A percentile compares a stretch with the other conserved stretches of the same genome.
phyloP scores from a whole-genome alignment of 2,888 invertebrate genomes.

The Tolmerus cingulatus region DNA sequence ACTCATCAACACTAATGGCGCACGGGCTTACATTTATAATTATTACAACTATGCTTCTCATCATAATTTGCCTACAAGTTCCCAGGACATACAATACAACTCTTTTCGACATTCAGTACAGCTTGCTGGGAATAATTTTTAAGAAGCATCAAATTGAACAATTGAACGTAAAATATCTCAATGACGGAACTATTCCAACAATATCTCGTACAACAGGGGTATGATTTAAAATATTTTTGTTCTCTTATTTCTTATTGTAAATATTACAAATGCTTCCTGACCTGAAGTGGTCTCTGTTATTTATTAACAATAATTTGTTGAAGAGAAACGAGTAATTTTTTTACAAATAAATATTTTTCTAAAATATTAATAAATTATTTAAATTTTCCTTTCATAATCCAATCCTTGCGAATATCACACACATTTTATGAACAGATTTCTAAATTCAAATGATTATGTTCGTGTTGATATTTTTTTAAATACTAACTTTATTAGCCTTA shows the following conservation, averaged over 20 bases:
- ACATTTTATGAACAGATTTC: too few species aligned
- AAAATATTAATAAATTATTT: background rate
- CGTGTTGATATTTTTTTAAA: too few species aligned
- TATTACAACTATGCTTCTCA: conserved; percentile 55
- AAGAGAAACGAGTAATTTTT: background rate
- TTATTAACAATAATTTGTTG: background rate
- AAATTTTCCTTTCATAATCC: background rate
- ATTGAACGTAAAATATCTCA: conserved; percentile 57
- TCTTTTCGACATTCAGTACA: conserved; percentile 58
- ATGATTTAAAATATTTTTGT: background rate
- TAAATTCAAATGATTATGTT: too few species aligned
- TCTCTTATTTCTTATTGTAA: background rate
- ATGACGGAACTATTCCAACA: conserved; percentile 60
- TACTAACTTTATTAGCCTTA: too few species aligned
- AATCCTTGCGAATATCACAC: too few species aligned
- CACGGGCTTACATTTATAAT: conserved; percentile 59
- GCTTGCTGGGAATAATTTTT: conserved; percentile 58
- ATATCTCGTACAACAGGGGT: conserved; percentile 49
- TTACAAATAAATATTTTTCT: background rate
- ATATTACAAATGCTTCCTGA: background rate
- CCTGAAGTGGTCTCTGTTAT: background rate
- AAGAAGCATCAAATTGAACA: conserved; percentile 60
- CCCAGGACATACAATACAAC: conserved; percentile 57
- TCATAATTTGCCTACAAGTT: conserved; percentile 59
- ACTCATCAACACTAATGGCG: conserved; percentile 57